Evolutionary conservation across 2,888 invertebrate species (phyloP).

Genomic region (Melanophora roralis): DNA sequence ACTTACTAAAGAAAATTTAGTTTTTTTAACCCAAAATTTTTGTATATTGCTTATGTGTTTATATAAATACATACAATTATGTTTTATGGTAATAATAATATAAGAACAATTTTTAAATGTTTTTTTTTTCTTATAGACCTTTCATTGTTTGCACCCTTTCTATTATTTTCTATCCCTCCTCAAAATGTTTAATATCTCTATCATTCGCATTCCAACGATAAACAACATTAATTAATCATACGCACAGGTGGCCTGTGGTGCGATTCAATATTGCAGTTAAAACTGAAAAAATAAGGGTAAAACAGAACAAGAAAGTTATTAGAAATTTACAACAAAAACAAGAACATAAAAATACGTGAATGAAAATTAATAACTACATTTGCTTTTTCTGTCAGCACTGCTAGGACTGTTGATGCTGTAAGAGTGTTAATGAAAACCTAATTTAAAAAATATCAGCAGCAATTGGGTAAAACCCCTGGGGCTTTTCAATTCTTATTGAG

Average conservation of each 20-base stretch:
- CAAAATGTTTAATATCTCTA: neutral
- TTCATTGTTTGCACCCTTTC: neutral
- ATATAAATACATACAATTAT: too few relatives aligned
- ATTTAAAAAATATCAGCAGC: neutral
- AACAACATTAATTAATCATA: constrained; percentile 49
- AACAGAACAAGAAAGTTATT: neutral
- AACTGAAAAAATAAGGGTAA: neutral
- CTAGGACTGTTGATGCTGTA: neutral
- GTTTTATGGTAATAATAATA: too few relatives aligned
- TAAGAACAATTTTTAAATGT: too few relatives aligned
- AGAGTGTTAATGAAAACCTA: neutral
- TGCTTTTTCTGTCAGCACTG: neutral
- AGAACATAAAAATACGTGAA: neutral
- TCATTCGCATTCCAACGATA: constrained; percentile 5
- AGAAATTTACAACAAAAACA: constrained; percentile 1
- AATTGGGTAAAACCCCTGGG: neutral
- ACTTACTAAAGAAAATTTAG: too few relatives aligned
- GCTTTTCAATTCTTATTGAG: neutral
- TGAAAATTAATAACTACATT: constrained; percentile 3
- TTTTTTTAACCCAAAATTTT: too few relatives aligned
- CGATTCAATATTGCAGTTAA: neutral
- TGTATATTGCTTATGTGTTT: too few relatives aligned
- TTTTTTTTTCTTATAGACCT: neutral
- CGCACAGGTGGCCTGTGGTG: constrained; percentile 36
- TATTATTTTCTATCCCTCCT: neutral